Evolutionary conservation across 2,888 invertebrate species (phyloP).

Genomic region (Archaeoteleia sp.): DNA sequence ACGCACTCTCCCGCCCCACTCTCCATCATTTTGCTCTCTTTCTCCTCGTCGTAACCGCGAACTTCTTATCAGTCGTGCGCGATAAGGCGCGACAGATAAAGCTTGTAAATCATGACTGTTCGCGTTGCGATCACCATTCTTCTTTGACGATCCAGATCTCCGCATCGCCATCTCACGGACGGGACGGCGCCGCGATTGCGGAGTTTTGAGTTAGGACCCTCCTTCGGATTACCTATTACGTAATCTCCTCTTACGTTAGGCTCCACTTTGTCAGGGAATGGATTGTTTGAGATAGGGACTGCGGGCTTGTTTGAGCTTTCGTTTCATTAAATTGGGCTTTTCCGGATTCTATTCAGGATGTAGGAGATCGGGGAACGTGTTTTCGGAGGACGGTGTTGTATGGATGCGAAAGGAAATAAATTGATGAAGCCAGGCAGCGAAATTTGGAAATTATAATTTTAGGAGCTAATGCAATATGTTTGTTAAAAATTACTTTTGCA

Average conservation of each 20-base stretch:
- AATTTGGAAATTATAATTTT: too few species aligned
- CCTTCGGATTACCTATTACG: constrained; percentile 24
- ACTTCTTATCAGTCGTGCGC: constrained; percentile 61
- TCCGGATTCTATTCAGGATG: constrained; percentile 9
- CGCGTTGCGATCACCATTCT: constrained; percentile 35
- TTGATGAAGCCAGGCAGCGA: too few species aligned
- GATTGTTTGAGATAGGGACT: constrained; percentile 13
- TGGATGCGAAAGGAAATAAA: too few species aligned
- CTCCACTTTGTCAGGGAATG: not conserved
- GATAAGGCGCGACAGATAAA: constrained; percentile 62
- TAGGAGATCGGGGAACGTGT: not conserved
- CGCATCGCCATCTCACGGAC: too few species aligned
- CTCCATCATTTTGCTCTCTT: constrained; percentile 28
- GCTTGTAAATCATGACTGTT: constrained; percentile 55
- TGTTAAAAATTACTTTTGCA: too few species aligned
- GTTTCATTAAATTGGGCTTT: constrained; percentile 14
- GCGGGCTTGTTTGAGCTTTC: not conserved
- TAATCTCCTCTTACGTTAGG: constrained; percentile 15
- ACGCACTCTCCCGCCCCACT: constrained; percentile 46
- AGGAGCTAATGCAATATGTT: too few species aligned
- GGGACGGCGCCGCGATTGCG: not conserved
- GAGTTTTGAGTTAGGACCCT: constrained; percentile 6
- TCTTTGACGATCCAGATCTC: constrained; percentile 29
- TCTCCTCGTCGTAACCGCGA: constrained; percentile 37
- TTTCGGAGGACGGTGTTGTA: too few species aligned